Evolutionary conservation across 2,888 invertebrate genomes (phyloP), one percentile per base, ranked within the genome.

Genomic region (Sarcophaga rosellei): DNA sequence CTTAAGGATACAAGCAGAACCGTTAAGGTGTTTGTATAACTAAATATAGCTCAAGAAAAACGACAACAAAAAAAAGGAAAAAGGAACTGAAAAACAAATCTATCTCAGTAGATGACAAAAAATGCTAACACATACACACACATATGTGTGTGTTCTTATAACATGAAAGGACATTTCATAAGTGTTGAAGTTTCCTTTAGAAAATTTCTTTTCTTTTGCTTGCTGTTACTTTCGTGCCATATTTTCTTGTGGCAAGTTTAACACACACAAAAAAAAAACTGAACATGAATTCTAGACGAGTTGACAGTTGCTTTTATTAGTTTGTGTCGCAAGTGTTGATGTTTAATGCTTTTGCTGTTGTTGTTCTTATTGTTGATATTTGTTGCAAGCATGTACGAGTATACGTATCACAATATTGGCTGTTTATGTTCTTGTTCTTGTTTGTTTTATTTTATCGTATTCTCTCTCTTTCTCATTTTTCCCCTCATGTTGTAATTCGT

Each of bases 121-220:
- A 25, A 57, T n/a, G 5, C 35, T 20, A 11, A 11, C n/a, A 62
- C 4, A 53, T 4, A 53, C 17, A 53, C 4, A 53, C 0, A 4
- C 25, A 2, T 45, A 20, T 66, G 15, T n/a, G 47, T 17, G 23
- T 20, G 8, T 70, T 4, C 20, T 10, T 68, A 21, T 47, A 21
- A 70, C 21, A 25, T 57, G 20, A 68, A 65, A 72, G 76, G 70
- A 82, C 87, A 84, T 81, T 86, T 88, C 88, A 89, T 87, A 75
- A 80, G 75, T 84, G 74, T 74, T 65, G 79, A 84, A 84, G 69
- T 84, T 79, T 82, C 85, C 84, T 84, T 89, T 90, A 87, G 12
- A 12, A 12, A 15, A 1, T 66, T 25, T 61, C 5, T 72, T 77
- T 57, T 11, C 61, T 47, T 74, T 53, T n/a, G 20, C 47, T 68